Conservation (phyloP, 2,888 invertebrate species). For the Himalopsyche kuldschensis region DNA sequence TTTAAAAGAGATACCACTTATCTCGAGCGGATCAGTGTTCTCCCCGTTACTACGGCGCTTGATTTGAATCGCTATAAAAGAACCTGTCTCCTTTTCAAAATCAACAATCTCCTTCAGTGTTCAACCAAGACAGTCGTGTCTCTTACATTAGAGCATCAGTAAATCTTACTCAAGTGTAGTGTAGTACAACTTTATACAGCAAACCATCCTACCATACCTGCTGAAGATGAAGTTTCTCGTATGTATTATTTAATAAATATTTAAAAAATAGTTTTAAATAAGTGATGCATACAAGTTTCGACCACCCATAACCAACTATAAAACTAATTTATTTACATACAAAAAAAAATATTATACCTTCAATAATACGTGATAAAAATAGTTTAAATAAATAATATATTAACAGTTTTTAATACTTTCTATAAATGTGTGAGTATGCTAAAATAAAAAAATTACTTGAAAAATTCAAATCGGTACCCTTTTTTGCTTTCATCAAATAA, state of each 20-base stretch:
- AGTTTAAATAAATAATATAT: no score
- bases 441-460: no score
- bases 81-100: background rate
- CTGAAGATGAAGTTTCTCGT: slow-evolving; percentile 21
- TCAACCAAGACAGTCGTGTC: background rate
- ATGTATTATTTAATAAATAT: slow-evolving; percentile 8
- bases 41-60: background rate
- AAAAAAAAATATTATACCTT: no score
- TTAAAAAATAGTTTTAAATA: no score
- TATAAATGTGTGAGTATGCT: no score
- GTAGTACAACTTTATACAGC: background rate
- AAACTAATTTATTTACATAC: no score
- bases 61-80: slow-evolving; percentile 11
- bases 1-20: background rate
- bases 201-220: background rate
- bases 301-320: no score
- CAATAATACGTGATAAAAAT: no score
- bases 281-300: no score
- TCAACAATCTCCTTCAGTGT: background rate
- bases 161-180: background rate
- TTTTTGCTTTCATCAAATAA: no score
- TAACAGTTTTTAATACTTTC: no score
- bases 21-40: background rate
- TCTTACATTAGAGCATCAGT: background rate
- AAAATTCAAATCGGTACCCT: no score